Evolutionary conservation across 2,888 invertebrate genomes (phyloP).

Genomic region (Chorisops tibialis): DNA sequence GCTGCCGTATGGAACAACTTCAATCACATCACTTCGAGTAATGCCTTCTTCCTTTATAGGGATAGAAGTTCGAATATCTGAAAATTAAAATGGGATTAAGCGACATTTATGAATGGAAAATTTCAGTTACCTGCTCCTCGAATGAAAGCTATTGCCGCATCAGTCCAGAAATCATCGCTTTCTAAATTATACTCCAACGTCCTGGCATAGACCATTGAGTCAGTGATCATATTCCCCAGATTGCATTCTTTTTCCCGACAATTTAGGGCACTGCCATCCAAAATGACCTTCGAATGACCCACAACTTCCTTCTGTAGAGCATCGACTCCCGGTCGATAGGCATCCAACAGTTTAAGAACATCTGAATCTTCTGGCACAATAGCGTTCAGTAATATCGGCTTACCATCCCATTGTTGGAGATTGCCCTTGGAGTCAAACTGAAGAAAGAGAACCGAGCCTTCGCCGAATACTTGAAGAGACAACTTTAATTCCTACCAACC

Average conservation of each 20-base stretch:
- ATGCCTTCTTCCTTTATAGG: constrained; percentile 57
- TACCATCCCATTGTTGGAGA: constrained; percentile 64
- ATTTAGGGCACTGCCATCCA: constrained; percentile 60
- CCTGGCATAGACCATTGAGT: constrained; percentile 63
- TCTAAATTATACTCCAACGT: constrained; percentile 37
- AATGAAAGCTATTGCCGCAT: constrained; percentile 69
- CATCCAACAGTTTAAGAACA: constrained; percentile 59
- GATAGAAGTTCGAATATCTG: constrained; percentile 67
- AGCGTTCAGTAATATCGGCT: constrained; percentile 70
- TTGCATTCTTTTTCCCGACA: constrained; percentile 79
- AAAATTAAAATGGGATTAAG: not conserved
- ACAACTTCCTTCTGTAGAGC: constrained; percentile 57
- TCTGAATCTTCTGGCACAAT: constrained; percentile 64
- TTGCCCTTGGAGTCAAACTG: constrained; percentile 71
- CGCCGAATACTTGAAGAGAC: not conserved
- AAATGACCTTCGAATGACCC: constrained; percentile 66
- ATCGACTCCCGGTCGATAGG: constrained; percentile 58
- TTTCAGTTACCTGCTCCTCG: constrained; percentile 64
- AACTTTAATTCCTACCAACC: constrained; percentile 33
- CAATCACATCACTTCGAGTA: constrained; percentile 68
- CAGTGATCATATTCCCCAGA: constrained; percentile 76
- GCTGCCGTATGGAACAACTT: constrained; percentile 75
- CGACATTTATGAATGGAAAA: not conserved
- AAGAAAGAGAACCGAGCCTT: not conserved
- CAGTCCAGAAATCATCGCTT: constrained; percentile 65